These are phyloP conservation scores for Idaea straminata DNA, from an alignment of 2,888 invertebrate genomes.

Conservation along the genomic window DNA sequence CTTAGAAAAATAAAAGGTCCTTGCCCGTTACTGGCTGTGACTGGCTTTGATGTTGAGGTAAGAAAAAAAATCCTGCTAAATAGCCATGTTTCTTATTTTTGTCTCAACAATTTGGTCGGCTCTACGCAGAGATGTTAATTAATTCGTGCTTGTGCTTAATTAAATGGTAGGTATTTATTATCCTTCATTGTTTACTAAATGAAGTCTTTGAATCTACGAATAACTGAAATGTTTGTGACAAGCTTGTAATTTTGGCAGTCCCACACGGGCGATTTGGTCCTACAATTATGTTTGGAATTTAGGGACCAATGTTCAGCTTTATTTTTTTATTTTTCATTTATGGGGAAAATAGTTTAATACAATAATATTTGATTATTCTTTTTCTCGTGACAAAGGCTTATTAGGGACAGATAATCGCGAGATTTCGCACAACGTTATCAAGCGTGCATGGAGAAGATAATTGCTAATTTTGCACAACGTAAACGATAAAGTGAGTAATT, in stretches of 20 bases:
- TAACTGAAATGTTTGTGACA: background rate
- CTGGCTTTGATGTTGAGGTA: background rate
- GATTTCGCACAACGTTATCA: too few relatives aligned
- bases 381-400: too few relatives aligned
- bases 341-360: background rate
- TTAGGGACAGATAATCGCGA: too few relatives aligned
- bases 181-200: background rate
- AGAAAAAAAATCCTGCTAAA: background rate
- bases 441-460: too few relatives aligned
- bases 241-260: background rate
- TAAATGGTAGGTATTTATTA: background rate
- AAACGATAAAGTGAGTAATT: too few relatives aligned
- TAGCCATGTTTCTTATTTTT: background rate
- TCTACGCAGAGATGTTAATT: background rate
- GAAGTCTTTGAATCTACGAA: background rate
- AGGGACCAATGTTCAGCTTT: background rate
- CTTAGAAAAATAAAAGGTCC: too few relatives aligned
- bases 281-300: background rate
- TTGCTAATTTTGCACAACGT: too few relatives aligned
- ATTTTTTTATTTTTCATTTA: background rate
- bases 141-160: background rate
- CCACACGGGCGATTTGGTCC: background rate
- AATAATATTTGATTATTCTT: too few relatives aligned
- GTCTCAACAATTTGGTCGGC: background rate
- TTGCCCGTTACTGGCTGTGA: background rate